Conservation (phyloP, 2,113 vertebrate species). For the Myocastor coypus region DNA sequence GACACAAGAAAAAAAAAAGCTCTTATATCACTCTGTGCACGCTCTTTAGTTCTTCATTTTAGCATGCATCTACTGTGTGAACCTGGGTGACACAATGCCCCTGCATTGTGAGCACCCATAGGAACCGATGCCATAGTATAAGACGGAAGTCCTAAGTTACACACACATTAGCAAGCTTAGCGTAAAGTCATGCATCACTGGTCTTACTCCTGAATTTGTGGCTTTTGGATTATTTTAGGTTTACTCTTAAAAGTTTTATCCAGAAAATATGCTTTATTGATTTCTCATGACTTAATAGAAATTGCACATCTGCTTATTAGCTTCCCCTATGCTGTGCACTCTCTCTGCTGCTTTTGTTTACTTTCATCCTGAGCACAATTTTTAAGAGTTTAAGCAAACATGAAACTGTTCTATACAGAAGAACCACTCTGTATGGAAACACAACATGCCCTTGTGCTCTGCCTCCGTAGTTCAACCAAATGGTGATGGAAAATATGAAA, state of each 20-base stretch:
- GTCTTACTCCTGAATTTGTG: neutral
- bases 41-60: neutral
- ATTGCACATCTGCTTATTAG: neutral
- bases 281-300: neutral
- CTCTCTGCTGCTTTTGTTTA: neutral
- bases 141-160: neutral
- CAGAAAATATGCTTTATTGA: neutral
- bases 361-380: neutral
- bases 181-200: neutral
- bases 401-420: neutral
- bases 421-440: neutral
- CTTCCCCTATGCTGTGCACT: neutral
- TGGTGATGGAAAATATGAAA: neutral
- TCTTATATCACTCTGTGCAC: neutral
- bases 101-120: no score
- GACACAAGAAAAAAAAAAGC: no score
- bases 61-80: neutral
- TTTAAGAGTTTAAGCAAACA: neutral
- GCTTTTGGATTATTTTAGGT: neutral
- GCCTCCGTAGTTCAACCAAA: neutral
- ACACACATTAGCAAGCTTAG: neutral
- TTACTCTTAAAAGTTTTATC: neutral
- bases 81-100: neutral
- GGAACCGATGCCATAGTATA: neutral
- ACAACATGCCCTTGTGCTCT: neutral